A percentile compares a stretch with the other conserved stretches of the same genome.
These are phyloP conservation scores for Diprion similis DNA, from an alignment of 1,140 invertebrate species.

Conservation along the genomic window DNA sequence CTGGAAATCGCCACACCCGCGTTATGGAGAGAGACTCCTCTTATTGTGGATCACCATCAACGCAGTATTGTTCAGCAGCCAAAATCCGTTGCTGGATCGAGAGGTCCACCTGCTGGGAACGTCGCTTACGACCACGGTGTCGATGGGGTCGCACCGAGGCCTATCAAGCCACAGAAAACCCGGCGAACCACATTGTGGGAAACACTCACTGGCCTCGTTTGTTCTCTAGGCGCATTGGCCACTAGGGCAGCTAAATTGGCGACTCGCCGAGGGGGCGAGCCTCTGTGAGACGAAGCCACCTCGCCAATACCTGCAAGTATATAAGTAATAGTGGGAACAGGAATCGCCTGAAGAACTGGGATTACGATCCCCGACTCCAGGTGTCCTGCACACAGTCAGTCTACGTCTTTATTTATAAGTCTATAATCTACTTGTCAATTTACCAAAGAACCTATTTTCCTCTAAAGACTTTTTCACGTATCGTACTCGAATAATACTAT, in stretches of 20 bases:
- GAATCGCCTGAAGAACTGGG: no score
- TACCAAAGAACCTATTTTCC: conserved; percentile 50
- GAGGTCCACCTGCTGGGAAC: conserved; percentile 23
- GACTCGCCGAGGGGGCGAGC: conserved; percentile 42
- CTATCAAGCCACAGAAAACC: conserved; percentile 35
- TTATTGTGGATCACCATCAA: not conserved
- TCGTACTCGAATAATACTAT: not conserved
- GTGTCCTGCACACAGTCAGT: not conserved
- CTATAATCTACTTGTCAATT: conserved; percentile 55
- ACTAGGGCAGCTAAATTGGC: conserved; percentile 58
- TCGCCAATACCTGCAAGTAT: no score
- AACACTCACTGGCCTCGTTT: conserved; percentile 56
- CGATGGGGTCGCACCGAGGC: conserved; percentile 11
- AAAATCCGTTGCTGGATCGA: conserved; percentile 33
- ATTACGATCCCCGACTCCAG: not conserved
- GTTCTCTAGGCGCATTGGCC: conserved; percentile 57
- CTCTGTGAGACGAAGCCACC: conserved; percentile 38
- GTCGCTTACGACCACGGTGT: not conserved
- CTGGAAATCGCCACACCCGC: not conserved
- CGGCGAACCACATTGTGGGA: conserved; percentile 54
- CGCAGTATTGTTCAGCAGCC: conserved; percentile 44
- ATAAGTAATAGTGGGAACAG: not conserved
- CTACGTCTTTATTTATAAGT: not conserved
- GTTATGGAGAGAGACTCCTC: not conserved
- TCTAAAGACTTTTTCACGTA: conserved; percentile 45